Conservation (phyloP, 2,888 invertebrate species). For the Campoplex capitator region DNA sequence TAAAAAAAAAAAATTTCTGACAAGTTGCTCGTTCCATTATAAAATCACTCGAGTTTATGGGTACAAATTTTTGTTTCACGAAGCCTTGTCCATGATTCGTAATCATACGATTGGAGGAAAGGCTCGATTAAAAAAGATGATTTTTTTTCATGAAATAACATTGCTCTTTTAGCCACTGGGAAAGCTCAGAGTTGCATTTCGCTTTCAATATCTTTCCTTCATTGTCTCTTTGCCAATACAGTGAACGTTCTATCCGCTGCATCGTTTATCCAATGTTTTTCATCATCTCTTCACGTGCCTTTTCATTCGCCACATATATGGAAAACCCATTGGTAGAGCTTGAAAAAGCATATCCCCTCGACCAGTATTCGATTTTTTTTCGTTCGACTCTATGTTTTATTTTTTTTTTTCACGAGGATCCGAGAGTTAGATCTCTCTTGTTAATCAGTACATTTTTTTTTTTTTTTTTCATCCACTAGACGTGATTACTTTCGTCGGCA, state of each 20-base stretch:
- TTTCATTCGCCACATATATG: constrained; percentile 44
- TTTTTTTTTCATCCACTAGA: constrained; percentile 44
- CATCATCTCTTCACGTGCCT: constrained; percentile 44
- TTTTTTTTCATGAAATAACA: neutral
- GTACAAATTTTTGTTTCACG: too few species aligned
- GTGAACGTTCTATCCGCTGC: neutral
- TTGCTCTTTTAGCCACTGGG: neutral
- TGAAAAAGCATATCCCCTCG: constrained; percentile 35
- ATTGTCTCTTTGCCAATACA: neutral
- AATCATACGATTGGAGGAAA: neutral
- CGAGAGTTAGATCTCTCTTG: constrained; percentile 14
- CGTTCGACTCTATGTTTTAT: neutral
- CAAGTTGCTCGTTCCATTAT: too few species aligned
- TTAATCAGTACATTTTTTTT: constrained; percentile 7
- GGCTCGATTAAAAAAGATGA: neutral
- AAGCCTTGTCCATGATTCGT: too few species aligned
- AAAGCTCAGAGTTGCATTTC: neutral
- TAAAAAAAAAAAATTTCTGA: too few species aligned
- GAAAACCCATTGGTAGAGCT: constrained; percentile 27
- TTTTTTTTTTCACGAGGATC: constrained; percentile 10
- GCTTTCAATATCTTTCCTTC: neutral
- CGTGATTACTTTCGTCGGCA: constrained; percentile 53
- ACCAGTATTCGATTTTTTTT: constrained; percentile 13
- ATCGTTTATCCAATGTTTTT: constrained; percentile 40
- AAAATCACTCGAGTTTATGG: too few species aligned